A percentile compares a stretch with the other conserved stretches of the same genome.
phyloP scores from a whole-genome alignment of 1,140 invertebrate genomes.

The Caerostris extrusa region DNA sequence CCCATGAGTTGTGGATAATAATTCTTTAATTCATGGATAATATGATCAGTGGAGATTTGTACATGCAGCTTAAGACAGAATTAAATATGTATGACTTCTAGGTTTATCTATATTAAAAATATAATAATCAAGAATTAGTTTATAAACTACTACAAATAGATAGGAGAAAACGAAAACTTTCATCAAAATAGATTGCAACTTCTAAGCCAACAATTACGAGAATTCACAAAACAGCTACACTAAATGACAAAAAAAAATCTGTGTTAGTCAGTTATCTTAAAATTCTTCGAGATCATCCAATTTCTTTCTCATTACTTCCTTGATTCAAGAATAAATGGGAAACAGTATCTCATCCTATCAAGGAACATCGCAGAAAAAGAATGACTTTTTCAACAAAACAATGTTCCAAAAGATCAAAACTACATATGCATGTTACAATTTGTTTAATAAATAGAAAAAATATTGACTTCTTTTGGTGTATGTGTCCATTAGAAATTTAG shows the following conservation, averaged over 20 bases:
- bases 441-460: background rate
- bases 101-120: background rate
- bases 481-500: too few species aligned
- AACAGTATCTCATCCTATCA: too few species aligned
- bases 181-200: background rate
- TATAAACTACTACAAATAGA: background rate
- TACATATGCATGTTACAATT: background rate
- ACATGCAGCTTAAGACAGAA: background rate
- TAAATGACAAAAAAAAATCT: background rate
- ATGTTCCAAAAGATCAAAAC: background rate
- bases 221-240: background rate
- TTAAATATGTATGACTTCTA: background rate
- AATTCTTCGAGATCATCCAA: background rate
- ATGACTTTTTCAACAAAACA: background rate
- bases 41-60: background rate
- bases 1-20: too few species aligned
- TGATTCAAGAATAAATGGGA: conserved; percentile 23
- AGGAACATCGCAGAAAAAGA: background rate
- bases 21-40: background rate
- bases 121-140: background rate
- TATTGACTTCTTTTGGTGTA: background rate
- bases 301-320: conserved; percentile 24
- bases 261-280: background rate
- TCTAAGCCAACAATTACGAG: background rate
- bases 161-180: background rate